Evolutionary conservation across 1,140 invertebrate genomes (phyloP).

Genomic region (Drosophila varians): DNA sequence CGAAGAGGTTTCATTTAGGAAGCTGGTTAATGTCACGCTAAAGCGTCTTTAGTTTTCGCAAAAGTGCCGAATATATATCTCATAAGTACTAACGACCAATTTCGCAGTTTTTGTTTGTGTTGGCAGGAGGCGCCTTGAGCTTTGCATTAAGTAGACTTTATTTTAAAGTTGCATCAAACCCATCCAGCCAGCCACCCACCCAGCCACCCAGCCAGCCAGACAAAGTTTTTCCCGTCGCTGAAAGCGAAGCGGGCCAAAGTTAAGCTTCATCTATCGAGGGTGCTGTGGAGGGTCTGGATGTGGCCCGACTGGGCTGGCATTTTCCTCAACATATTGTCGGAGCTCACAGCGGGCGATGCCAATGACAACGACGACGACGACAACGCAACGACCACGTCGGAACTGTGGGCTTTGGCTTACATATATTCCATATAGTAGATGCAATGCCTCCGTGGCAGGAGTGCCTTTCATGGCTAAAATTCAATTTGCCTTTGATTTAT

Average conservation of each 20-base stretch:
- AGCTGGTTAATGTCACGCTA: slow-evolving; percentile 8
- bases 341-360: slow-evolving; percentile 48
- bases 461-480: slow-evolving; percentile 63
- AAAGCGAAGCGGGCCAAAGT: slow-evolving; percentile 19
- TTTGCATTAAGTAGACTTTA: slow-evolving; percentile 69
- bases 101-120: slow-evolving; percentile 39
- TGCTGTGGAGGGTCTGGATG: not conserved
- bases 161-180: slow-evolving; percentile 70
- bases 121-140: slow-evolving; percentile 41
- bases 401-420: slow-evolving; percentile 18
- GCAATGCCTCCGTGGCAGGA: slow-evolving; percentile 39
- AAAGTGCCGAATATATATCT: slow-evolving; percentile 36
- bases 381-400: slow-evolving; percentile 10
- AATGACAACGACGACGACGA: slow-evolving; percentile 18
- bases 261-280: not conserved
- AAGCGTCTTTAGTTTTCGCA: slow-evolving; percentile 21
- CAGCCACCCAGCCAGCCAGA: slow-evolving; percentile 47
- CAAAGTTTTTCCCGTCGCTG: slow-evolving; percentile 54
- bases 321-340: slow-evolving; percentile 59
- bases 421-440: slow-evolving; percentile 1
- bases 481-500: slow-evolving; percentile 79
- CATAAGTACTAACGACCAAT: slow-evolving; percentile 48
- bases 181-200: slow-evolving; percentile 40
- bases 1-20: not conserved
- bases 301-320: not conserved